Evolutionary conservation across 2,797 vertebrate species (phyloP), one percentile per base, ranked within the genome.

Genomic region (Tenualosa ilisha): DNA sequence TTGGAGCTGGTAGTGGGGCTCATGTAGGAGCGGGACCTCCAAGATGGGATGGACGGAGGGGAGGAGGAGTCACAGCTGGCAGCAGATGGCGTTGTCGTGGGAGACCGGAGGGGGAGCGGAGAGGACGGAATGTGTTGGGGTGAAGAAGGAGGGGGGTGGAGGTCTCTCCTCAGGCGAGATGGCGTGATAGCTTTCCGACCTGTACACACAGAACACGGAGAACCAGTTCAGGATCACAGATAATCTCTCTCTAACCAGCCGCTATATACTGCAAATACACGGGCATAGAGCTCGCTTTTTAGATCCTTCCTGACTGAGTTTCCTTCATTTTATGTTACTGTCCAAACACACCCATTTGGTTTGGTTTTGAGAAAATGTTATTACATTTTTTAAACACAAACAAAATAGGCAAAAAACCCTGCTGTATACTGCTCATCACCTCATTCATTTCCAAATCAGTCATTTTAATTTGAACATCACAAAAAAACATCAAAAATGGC

Each of bases 1-100:
- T 92, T 93, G 89, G 96, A 98, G 92, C 97, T 98, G 89, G 97
- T 95, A 5, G 97, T 98, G 54, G 96, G 96, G 88, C 94, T 98
- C 97, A 97, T 98, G 93, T 97, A 98, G 84, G 97, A 97, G 90
- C 93, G 95, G 20, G 90, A 90, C 88, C 88, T 94, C 94, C 94
- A 96, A 1, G 92, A 88, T 46, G 92, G 90, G 11, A 12, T 51
- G 9, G 50, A 51, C 11, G 94, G 91, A 82, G 93, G 92, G 82
- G 86, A 88, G 91, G 94, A 86, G 86, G 90, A 3, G 81, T 81
- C n/a, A 65, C 84, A 11, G 90, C 93, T 94, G 89, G 20, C 91
- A 88, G 81, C 85, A 89, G 81, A 22, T 68, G 85, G 6, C 89
- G 93, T 93, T 89, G 12, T 91, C 88, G 82, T 86, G 90, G 81